Percentiles rank a stretch among this genome's conserved stretches.
These are phyloP conservation scores for Rosalia funebris DNA, from an alignment of 2,888 invertebrate species.

Conservation along the genomic window DNA sequence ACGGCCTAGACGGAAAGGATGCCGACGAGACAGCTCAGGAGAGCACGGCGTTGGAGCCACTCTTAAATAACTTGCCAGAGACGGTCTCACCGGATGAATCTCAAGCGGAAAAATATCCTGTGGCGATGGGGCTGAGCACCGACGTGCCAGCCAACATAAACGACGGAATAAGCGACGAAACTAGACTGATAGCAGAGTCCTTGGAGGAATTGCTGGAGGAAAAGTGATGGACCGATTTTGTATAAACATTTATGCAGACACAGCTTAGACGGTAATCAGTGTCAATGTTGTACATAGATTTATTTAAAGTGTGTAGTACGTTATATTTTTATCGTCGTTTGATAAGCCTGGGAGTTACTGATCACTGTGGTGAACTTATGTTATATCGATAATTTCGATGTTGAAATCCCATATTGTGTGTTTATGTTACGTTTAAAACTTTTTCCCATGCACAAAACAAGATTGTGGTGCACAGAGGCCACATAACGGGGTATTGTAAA, in stretches of 20 bases:
- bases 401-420: too few species aligned
- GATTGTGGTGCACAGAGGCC: too few species aligned
- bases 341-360: too few species aligned
- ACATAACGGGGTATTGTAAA: too few species aligned
- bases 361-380: too few species aligned
- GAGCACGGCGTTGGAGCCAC: constrained; percentile 33
- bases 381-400: too few species aligned
- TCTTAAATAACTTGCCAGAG: constrained; percentile 35
- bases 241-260: constrained; percentile 1
- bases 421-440: too few species aligned
- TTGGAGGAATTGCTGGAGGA: constrained; percentile 38
- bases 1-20: constrained; percentile 18
- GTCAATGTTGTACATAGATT: constrained; percentile 19
- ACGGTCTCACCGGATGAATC: neutral
- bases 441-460: too few species aligned
- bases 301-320: neutral
- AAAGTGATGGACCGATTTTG: constrained; percentile 2
- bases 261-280: neutral
- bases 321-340: neutral
- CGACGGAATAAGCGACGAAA: constrained; percentile 26
- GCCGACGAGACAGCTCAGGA: neutral
- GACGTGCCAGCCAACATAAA: neutral
- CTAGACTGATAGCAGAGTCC: constrained; percentile 32
- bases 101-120: neutral
- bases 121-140: too few species aligned